Conservation (phyloP, 2,888 invertebrate species). For the Pandemis corylana region DNA sequence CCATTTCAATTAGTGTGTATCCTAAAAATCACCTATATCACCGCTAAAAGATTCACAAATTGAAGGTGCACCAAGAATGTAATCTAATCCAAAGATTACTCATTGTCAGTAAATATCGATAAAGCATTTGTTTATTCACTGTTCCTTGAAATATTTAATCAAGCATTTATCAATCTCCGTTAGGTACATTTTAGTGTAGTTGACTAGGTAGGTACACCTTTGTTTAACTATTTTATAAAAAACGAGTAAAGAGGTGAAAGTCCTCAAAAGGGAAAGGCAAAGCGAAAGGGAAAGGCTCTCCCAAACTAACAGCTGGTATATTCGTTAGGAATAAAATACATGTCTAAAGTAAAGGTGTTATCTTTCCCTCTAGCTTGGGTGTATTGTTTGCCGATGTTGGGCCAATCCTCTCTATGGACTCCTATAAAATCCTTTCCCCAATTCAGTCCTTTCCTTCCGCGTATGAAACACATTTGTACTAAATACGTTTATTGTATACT, state of each 20-base stretch:
- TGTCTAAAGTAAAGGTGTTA: conserved; percentile 62
- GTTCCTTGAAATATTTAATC: conserved; percentile 22
- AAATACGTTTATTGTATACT: conserved; percentile 43
- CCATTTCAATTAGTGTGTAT: not conserved
- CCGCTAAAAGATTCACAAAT: not conserved
- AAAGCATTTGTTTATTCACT: not conserved
- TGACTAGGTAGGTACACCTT: not conserved
- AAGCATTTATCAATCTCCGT: conserved; percentile 12
- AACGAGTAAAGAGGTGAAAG: not conserved
- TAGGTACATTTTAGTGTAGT: not conserved
- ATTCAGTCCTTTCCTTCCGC: conserved; percentile 43
- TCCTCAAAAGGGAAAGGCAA: not conserved
- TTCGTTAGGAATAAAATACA: not conserved
- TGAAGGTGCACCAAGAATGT: not conserved
- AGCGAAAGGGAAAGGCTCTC: not conserved
- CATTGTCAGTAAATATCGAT: conserved; percentile 20
- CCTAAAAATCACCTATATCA: not conserved
- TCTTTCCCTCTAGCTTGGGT: conserved; percentile 57
- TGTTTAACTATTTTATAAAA: not conserved
- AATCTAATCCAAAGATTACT: conserved; percentile 6
- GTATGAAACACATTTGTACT: conserved; percentile 15
- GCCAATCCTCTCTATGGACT: conserved; percentile 82
- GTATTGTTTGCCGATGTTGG: conserved; percentile 69
- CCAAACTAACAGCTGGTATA: not conserved
- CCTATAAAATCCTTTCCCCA: conserved; percentile 54